Evolutionary conservation across 2,113 vertebrate genomes (phyloP), one percentile per base, ranked within the genome.

Genomic region (Salminus brasiliensis): DNA sequence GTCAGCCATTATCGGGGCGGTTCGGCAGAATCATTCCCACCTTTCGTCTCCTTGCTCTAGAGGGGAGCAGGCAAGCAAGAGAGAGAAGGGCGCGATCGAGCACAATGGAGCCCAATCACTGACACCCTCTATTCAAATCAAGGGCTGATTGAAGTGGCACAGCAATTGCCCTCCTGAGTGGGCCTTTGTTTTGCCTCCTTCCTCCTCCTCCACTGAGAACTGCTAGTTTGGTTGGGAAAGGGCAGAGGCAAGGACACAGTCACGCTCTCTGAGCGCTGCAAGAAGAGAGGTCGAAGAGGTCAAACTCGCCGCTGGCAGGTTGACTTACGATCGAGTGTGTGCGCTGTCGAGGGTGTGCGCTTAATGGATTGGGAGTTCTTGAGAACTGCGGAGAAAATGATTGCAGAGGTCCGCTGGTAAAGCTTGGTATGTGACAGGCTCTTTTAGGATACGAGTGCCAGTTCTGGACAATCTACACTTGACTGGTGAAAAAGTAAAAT

Each of bases 81-180:
- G 47, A 43, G n/a, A 7, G 36, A 34, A 74, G 53, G 75, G 72
- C 41, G 13, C 32, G 66, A 74, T 70, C 66, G 55, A 25, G 45
- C 43, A 86, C 81, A 85, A 85, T 84, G 75, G 78, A 73, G 68
- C 62, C 63, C 78, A 88, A 86, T 86, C 85, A 88, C 53, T 29
- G 5, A 55, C n/a, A 57, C 65, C 69, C 62, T 45, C 67, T 45
- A 83, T 82, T 83, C 74, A 83, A 83, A 85, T 85, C 81, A 85
- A 81, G 74, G 71, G 57, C 65, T 88, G 87, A 88, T 86, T 88
- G 81, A 83, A 88, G 83, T 83, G 78, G 65, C 30, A 11, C 76
- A n/a, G 70, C 77, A 85, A 80, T 87, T 86, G 73, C 68, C 62
- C 59, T 78, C 49, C 80, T 23, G 32, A 83, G 85, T 77, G 80